phyloP scores from a whole-genome alignment of 2,797 vertebrate species.

The Acipenser ruthenus region DNA sequence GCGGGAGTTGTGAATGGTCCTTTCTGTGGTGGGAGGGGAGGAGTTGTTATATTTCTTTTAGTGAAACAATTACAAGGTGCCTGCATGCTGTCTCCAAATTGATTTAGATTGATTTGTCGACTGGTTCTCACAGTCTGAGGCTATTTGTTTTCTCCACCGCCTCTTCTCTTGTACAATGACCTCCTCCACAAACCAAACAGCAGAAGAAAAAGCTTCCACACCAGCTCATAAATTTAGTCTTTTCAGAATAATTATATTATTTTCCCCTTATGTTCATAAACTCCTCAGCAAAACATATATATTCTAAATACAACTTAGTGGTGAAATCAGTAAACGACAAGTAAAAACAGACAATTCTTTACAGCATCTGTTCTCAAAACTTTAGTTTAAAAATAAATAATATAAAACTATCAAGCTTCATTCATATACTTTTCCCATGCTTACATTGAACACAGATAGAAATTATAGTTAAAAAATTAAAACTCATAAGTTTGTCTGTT shows the following conservation, averaged over 20 bases:
- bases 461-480: too few species aligned
- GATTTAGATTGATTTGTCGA: slow-evolving; percentile 25
- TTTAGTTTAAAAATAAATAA: too few species aligned
- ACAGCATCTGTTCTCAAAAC: too few species aligned
- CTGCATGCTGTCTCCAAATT: slow-evolving; percentile 21
- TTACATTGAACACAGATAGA: too few species aligned
- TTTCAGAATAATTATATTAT: slow-evolving; percentile 18
- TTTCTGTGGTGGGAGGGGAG: slow-evolving; percentile 25
- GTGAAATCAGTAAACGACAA: too few species aligned
- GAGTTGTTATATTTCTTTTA: slow-evolving; percentile 24
- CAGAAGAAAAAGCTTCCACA: slow-evolving; percentile 14
- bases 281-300: not conserved
- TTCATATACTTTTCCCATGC: too few species aligned
- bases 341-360: too few species aligned
- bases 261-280: slow-evolving; percentile 2
- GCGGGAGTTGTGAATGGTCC: slow-evolving; percentile 25
- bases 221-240: slow-evolving; percentile 21
- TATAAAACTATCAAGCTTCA: too few species aligned
- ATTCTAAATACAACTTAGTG: too few species aligned
- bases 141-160: slow-evolving; percentile 11
- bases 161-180: slow-evolving; percentile 3
- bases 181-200: slow-evolving; percentile 13
- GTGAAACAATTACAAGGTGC: slow-evolving; percentile 17
- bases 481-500: too few species aligned
- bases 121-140: slow-evolving; percentile 23